Base-by-base conservation (phyloP, 2,888 invertebrate genomes). In the Hyposoter dolosus region DNA sequence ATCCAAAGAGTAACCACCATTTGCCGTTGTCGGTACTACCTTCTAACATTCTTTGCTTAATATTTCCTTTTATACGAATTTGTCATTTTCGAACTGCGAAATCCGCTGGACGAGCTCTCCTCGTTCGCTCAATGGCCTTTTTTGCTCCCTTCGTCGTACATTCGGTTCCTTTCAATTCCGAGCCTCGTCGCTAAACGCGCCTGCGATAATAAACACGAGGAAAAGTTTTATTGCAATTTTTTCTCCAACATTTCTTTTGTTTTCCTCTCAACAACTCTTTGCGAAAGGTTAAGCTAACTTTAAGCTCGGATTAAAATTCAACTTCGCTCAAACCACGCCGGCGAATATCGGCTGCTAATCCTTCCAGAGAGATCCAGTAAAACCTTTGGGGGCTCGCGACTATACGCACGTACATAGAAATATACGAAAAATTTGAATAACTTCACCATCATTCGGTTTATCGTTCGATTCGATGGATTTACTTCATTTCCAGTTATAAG, bases 41-140 rank as follows among this genome's bases (percentile, higher is more conserved):
- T 68, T 53, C 68, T 56, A 47, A 56, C 53, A 68, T 78, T 78
- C 78, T 56, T 78, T 68, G 66, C 56, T 56, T 32, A 65, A 78
- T 53, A 47, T 78, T 78, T 78, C 56, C 53, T 68, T n/a, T n/a
- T 68, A 3, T 23, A 66, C 23, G 63, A 63, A 77, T 23, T 23
- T 12, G 4, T 28, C 15, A 28, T 15, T 60, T 60, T 60, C 60
- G 28, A 28, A 15, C 28, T 5, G 28, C 23, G 1, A 28, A 60
- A 60, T 60, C 28, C 28, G 15, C 15, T 60, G 15, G 12, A 28
- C 28, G 5, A 60, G 28, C 28, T 60, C 19, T 60, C 28, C 9
- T 15, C 12, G 12, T 28, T 60, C 60, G 15, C 28, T 15, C 28
- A 28, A 28, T 28, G 6, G 12, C 60, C 28, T 28, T 60, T 28